Base-by-base conservation (phyloP, 2,888 invertebrate genomes). In the Agriopis aurantiaria region DNA sequence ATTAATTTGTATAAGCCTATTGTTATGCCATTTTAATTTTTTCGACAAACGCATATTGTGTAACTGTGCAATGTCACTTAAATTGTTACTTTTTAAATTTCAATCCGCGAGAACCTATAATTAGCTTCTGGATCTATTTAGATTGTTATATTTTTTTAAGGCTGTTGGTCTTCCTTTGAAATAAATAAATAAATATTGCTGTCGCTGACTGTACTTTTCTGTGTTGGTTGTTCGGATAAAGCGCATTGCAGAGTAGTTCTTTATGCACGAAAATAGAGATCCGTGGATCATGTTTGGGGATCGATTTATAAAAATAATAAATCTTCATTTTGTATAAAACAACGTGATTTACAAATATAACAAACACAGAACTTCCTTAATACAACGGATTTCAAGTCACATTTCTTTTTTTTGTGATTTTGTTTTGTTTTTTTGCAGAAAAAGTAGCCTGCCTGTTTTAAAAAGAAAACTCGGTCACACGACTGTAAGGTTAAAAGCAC, bases 221-320 rank as follows among this genome's bases (percentile, higher is more conserved):
- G 79, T 91, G 91, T 91, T 90, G 90, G 89, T 91, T 91, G 91
- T 90, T 81, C 85, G 84, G 88, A 91, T 91, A 89, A 91, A 89
- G 85, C 89, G 86, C 90, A 89, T 84, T 89, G 90, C 89, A 82
- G 88, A 83, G 74, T 84, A 78, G 78, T 84, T 81, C 85, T 84
- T 82, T 81, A 33, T 33, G 70, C 65, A 40, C 17, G 64, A 49
- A 51, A 60, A 48, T 69, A 72, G 89, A 85, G 91, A 78, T 86
- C 90, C 84, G 77, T 77, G 8, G 65, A 55, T 57, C n/a, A 55
- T 11, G 53, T 33, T 40, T 41, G 41, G n/a, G 8, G 10, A 55
- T 55, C 40, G 8, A 55, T 41, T 55, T 40, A 14, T 14, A 49
- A 11, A 33, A 0, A 3, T 7, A 55, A 40, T 40, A 6, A 5